Base-by-base conservation (phyloP, 2,797 vertebrate species). In the Darevskia nairensis region DNA sequence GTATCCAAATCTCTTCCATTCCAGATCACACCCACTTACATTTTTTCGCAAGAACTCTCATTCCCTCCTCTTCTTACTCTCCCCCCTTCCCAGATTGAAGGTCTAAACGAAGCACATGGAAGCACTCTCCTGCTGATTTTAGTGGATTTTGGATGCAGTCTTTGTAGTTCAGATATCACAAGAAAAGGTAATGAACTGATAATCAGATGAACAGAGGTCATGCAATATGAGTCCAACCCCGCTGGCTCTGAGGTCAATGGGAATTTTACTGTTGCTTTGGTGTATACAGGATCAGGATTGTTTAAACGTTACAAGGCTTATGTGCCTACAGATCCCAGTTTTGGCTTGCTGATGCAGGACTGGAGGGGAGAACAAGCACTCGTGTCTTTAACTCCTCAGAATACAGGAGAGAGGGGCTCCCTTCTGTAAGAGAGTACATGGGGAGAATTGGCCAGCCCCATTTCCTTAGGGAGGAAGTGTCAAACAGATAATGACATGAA, bases 1-100 rank as follows among this genome's bases (percentile, higher is more conserved):
- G 68, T 74, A 91, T 92, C 76, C 84, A 80, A 74, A 85, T 89
- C 79, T 92, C 93, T 85, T 92, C 86, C 90, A 80, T 94, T 93
- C 93, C 91, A 96, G 15, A 92, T 95, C 89, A 91, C 90, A 95
- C 92, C 94, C 94, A 95, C 95, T 95, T 94, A 95, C 91, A 94
- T 96, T 95, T 93, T 91, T 95, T 92, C 91, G 92, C 95, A 64
- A 23, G 21, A 64, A 74, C 25, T 79, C n/a, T 74, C n/a, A 72
- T 55, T 85, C 46, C 68, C 77, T 69, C 39, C 59, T 85, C 71
- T 80, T n/a, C 23, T 81, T 29, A 8, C 69, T n/a, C 11, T 90
- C 85, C 66, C 90, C 86, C 9, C 6, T 46, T 27, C 91, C 91
- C 88, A 87, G 87, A 93, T 92, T 90, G 92, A 94, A 93, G 93